phyloP scores from a whole-genome alignment of 2,113 vertebrate species.

The Podilymbus podiceps region DNA sequence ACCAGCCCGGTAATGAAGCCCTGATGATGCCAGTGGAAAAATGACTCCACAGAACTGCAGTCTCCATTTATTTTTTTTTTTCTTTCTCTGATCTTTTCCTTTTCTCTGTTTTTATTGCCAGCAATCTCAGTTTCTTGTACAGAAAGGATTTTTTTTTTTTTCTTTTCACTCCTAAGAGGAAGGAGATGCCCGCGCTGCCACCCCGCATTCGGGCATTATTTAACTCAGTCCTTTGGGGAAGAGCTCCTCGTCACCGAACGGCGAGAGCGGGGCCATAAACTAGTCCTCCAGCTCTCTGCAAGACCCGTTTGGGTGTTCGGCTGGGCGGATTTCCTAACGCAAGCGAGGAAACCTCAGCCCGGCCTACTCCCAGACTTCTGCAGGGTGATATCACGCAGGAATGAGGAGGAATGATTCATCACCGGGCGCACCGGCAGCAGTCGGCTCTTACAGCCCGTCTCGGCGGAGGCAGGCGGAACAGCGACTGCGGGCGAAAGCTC shows the following conservation, averaged over 20 bases:
- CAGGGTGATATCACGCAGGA: constrained; percentile 45
- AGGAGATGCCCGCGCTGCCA: neutral
- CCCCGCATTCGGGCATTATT: accelerated
- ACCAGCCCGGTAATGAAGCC: neutral
- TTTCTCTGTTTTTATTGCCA: neutral
- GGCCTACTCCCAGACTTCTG: neutral
- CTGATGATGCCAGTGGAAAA: neutral
- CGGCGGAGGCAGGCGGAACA: neutral
- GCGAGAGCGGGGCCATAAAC: neutral
- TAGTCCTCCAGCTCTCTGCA: neutral
- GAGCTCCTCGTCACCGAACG: neutral
- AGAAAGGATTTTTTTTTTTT: neutral
- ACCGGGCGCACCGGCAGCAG: neutral
- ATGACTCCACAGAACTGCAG: neutral
- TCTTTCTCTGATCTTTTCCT: neutral
- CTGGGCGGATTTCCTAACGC: neutral
- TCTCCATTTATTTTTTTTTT: neutral
- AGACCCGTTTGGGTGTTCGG: neutral
- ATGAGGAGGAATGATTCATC: constrained; percentile 54
- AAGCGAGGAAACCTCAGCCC: neutral
- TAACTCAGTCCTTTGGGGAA: neutral
- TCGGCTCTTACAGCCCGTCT: neutral
- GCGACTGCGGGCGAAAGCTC: neutral
- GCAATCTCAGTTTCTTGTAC: neutral
- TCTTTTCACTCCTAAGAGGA: neutral